Base-by-base conservation (phyloP, 2,113 vertebrate genomes). In the Cromileptes altivelis region DNA sequence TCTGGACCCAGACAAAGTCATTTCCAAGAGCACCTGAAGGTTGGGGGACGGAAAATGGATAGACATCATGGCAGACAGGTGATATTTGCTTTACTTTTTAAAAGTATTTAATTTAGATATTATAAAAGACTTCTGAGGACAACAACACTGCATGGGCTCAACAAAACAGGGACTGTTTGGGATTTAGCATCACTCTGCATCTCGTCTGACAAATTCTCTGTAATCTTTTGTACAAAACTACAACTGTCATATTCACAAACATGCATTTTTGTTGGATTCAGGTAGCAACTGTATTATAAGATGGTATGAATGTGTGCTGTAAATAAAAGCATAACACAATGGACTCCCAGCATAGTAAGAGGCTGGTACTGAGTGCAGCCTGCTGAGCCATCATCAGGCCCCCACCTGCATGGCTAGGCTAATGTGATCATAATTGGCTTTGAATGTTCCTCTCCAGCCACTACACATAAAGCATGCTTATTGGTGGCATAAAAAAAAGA, bases 371-470 rank as follows among this genome's bases (percentile, higher is more conserved):
- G 10, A 27, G 33, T 21, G 45, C 14, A 58, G 61, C 37, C 19
- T 62, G 70, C 63, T 77, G 68, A 63, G 58, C 75, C 62, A 57
- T 57, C 60, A 85, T 77, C 63, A 25, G 67, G 58, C 50, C 84
- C 42, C 69, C 63, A 75, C 81, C 78, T 82, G 85, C 80, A 78
- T 68, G 68, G 87, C 77, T 61, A 60, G 12, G 21, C 70, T 85
- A 76, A 85, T 87, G 71, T 65, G 33, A 75, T 85, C 78, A 85
- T 84, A 71, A 87, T 75, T 85, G 58, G 69, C 61, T 90, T 75
- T 80, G 53, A 85, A 75, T 71, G 67, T 80, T 76, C 64, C 62
- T 85, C 79, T 67, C 50, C 67, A 64, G 78, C 15, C 53, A 47
- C 61, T 40, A 15, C 47, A 78, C 84, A 85, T 64, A 71, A 64